Percentiles rank a stretch among this genome's conserved stretches.
These are phyloP conservation scores for Spilogale gracilis DNA, from an alignment of 2,113 vertebrate genomes.

Conservation along the genomic window DNA sequence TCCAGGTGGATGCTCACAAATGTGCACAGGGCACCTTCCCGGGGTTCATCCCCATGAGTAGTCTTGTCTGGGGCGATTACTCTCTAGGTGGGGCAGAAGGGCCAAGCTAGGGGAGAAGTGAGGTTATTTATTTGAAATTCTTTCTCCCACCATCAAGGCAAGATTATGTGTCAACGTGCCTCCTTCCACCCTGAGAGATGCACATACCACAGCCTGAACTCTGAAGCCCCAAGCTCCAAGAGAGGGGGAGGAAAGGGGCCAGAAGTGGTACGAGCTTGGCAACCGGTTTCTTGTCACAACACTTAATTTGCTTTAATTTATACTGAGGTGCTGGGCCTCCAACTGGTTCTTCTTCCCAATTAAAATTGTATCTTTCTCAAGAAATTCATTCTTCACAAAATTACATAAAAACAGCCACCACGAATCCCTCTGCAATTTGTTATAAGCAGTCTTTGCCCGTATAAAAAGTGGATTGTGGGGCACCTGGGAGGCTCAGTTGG, in stretches of 20 bases:
- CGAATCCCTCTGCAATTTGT: background rate
- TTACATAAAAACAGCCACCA: background rate
- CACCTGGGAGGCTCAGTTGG: too few relatives aligned
- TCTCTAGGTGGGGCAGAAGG: background rate
- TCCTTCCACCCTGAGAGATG: background rate
- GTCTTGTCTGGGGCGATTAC: background rate
- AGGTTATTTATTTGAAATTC: background rate
- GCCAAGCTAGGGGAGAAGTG: too few relatives aligned
- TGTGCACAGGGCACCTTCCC: background rate
- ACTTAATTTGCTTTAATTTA: background rate
- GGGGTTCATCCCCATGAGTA: background rate
- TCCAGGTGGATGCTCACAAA: background rate
- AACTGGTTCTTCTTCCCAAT: background rate
- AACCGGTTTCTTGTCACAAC: background rate
- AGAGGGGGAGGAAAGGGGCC: background rate
- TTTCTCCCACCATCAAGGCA: background rate
- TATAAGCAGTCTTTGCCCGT: background rate
- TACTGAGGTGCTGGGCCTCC: background rate
- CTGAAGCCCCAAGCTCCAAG: background rate
- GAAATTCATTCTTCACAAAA: slow-evolving; percentile 66
- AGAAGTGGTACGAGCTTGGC: background rate
- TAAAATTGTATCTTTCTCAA: slow-evolving; percentile 45
- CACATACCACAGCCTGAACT: background rate
- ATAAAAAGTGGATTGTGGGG: background rate
- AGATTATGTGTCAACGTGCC: background rate